A percentile compares a stretch with the other conserved stretches of the same genome.
phyloP scores from a whole-genome alignment of 2,797 vertebrate species.

The Diglossa cyanea region DNA sequence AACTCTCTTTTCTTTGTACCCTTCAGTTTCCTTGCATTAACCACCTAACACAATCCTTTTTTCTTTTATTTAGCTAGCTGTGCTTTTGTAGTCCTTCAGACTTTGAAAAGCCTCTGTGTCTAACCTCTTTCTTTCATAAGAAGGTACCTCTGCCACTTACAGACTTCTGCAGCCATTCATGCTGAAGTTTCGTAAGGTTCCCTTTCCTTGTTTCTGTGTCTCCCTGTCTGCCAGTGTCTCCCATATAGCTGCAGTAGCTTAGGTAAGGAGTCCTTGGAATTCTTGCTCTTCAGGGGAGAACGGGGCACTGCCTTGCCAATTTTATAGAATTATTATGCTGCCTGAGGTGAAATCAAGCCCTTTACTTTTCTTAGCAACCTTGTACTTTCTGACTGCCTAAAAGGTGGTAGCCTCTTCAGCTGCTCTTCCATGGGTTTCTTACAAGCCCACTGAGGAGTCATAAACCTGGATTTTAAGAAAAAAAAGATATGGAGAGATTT shows the following conservation, averaged over 20 bases:
- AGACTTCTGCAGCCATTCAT: background rate
- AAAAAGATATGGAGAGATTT: accelerated
- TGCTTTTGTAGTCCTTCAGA: conserved; percentile 1
- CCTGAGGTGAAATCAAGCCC: background rate
- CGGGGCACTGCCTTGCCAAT: background rate
- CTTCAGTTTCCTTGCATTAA: conserved; percentile 10
- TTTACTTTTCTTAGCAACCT: background rate
- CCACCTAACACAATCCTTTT: background rate
- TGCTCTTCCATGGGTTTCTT: background rate
- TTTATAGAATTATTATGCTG: background rate
- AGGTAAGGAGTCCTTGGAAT: background rate
- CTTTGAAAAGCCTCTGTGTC: background rate
- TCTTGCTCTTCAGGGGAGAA: background rate
- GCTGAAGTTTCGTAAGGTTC: background rate
- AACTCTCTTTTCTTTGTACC: background rate
- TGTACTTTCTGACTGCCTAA: background rate
- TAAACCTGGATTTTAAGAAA: background rate
- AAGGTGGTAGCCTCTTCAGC: background rate
- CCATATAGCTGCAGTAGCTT: background rate
- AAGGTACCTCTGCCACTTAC: background rate
- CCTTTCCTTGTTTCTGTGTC: background rate
- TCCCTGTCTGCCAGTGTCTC: background rate
- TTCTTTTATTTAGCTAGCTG: background rate
- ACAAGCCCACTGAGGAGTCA: background rate
- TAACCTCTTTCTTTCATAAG: background rate